Evolutionary conservation across 1,140 invertebrate species (phyloP).

Genomic region (Brachionus rubens): DNA sequence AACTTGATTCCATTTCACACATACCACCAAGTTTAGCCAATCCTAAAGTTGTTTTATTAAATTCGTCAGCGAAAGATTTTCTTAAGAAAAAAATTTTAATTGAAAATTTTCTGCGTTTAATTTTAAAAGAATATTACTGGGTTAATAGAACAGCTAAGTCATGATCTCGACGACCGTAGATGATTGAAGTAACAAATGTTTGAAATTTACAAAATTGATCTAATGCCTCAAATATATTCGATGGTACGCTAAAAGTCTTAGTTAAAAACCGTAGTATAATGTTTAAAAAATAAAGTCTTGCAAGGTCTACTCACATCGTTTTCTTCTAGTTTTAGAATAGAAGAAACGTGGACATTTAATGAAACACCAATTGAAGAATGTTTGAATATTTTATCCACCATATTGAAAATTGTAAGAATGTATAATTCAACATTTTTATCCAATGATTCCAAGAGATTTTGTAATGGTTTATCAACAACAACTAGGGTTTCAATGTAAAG

Average conservation of each 20-base stretch:
- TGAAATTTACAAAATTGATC: conserved; percentile 83
- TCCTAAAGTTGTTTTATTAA: conserved; percentile 76
- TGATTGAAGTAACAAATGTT: conserved; percentile 72
- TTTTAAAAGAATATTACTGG: conserved; percentile 61
- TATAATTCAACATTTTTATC: conserved; percentile 67
- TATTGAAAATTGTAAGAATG: conserved; percentile 80
- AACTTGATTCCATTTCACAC: conserved; percentile 80
- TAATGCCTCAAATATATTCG: conserved; percentile 76
- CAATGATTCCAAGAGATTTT: conserved; percentile 65
- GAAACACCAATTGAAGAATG: conserved; percentile 83
- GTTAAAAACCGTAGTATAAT: background rate
- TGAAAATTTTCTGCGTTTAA: conserved; percentile 55
- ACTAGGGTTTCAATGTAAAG: conserved; percentile 79
- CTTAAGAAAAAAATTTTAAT: conserved; percentile 79
- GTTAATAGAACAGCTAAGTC: conserved; percentile 87
- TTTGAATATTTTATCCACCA: conserved; percentile 74
- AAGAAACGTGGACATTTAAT: conserved; percentile 79
- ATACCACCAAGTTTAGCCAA: conserved; percentile 83
- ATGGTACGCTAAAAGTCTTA: conserved; percentile 67
- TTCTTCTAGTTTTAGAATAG: conserved; percentile 72
- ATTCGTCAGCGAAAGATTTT: conserved; percentile 76
- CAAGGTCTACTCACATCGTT: conserved; percentile 60
- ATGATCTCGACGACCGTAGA: conserved; percentile 70
- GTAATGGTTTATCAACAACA: conserved; percentile 82
- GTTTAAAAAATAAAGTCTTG: background rate